Evolutionary conservation across 2,888 invertebrate species (phyloP).

Genomic region (Muschampia plurimacula): DNA sequence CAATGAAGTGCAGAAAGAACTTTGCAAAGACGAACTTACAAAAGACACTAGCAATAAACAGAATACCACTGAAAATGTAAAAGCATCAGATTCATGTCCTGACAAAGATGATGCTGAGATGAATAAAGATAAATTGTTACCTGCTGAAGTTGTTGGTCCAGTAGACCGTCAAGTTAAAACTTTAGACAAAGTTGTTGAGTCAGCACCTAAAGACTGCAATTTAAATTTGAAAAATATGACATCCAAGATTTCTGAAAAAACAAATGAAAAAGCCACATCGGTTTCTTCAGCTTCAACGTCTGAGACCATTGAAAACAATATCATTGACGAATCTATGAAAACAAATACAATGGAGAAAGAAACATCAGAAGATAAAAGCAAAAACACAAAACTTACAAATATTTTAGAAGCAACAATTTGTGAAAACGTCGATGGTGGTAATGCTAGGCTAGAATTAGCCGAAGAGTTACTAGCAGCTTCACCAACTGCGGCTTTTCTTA

Average conservation of each 20-base stretch:
- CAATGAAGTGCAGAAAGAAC: constrained; percentile 13
- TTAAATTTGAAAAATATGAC: not conserved
- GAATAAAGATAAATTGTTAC: constrained; percentile 2
- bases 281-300: constrained; percentile 48
- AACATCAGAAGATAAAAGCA: constrained; percentile 59
- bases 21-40: constrained; percentile 11
- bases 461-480: constrained; percentile 85
- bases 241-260: constrained; percentile 18
- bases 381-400: constrained; percentile 69
- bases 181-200: not conserved
- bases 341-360: constrained; percentile 7
- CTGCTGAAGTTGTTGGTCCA: not conserved
- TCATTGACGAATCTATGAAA: not conserved
- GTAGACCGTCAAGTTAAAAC: constrained; percentile 5
- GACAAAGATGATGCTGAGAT: constrained; percentile 19
- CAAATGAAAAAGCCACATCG: not conserved
- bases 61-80: constrained; percentile 29
- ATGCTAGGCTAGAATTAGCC: constrained; percentile 85
- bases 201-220: constrained; percentile 8
- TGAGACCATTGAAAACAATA: constrained; percentile 36
- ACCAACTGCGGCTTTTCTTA: constrained; percentile 91
- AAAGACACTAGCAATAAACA: constrained; percentile 25
- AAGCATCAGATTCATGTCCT: not conserved
- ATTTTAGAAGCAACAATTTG: constrained; percentile 74
- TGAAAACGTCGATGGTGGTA: constrained; percentile 79